phyloP scores from a whole-genome alignment of 2,888 invertebrate species.

The Cryptus armator region DNA sequence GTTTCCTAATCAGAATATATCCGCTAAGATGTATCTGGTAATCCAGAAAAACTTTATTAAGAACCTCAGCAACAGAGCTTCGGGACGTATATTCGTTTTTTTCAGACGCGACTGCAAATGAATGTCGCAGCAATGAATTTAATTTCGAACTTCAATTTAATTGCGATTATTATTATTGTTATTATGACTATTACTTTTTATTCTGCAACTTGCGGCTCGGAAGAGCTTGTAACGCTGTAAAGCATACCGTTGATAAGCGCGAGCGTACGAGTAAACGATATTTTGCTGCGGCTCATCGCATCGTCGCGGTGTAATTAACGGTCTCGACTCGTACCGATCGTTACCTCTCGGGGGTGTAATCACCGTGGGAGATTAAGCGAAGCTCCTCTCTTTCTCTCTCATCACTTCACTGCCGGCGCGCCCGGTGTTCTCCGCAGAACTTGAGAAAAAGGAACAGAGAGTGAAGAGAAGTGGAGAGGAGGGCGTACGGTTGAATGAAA shows the following conservation, averaged over 20 bases:
- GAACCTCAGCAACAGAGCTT: no score
- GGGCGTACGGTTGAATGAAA: slow-evolving; percentile 4
- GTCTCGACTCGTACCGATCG: slow-evolving; percentile 55
- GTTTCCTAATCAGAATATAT: no score
- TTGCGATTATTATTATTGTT: not conserved
- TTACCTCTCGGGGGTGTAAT: slow-evolving; percentile 59
- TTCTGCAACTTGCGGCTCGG: slow-evolving; percentile 20
- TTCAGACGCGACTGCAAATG: not conserved
- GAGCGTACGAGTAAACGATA: slow-evolving; percentile 48
- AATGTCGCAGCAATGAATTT: not conserved
- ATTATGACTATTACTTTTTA: not conserved
- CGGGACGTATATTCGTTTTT: not conserved
- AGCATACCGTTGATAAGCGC: slow-evolving; percentile 45
- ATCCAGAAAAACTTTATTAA: no score
- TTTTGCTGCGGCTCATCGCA: slow-evolving; percentile 48
- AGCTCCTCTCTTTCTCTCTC: slow-evolving; percentile 28
- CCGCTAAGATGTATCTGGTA: no score
- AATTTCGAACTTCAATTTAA: slow-evolving; percentile 6
- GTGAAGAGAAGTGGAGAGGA: slow-evolving; percentile 3
- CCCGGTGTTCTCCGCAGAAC: slow-evolving; percentile 25
- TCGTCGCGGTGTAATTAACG: slow-evolving; percentile 65
- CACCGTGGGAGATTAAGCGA: slow-evolving; percentile 63
- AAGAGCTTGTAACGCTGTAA: slow-evolving; percentile 37
- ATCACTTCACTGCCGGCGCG: slow-evolving; percentile 11
- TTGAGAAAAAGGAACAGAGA: slow-evolving; percentile 48